A percentile compares a stretch with the other conserved stretches of the same genome.
Evolutionary conservation across 2,113 vertebrate genomes (phyloP).

Genomic region (Trichechus manatus): DNA sequence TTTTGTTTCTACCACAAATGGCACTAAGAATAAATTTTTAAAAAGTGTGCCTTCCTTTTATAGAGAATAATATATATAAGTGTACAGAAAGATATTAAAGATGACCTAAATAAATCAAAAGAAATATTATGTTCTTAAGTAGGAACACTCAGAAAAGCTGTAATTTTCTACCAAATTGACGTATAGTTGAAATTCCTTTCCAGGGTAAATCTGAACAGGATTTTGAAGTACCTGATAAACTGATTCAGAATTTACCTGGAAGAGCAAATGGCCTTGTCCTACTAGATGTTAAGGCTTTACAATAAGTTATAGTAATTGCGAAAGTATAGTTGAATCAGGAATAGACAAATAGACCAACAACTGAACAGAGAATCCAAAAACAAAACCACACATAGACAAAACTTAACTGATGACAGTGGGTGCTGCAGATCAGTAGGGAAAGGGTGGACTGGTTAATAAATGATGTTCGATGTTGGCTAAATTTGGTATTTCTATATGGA

Average conservation of each 20-base stretch:
- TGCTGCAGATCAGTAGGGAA: background rate
- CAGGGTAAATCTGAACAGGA: constrained; percentile 11
- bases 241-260: background rate
- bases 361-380: background rate
- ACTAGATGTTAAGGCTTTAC: background rate
- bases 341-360: background rate
- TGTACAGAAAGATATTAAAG: constrained; percentile 10
- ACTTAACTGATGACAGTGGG: background rate
- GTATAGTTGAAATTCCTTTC: constrained; percentile 35
- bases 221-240: constrained; percentile 14
- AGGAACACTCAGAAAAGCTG: constrained; percentile 48
- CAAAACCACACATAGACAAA: background rate
- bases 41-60: background rate
- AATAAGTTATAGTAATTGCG: background rate
- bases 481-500: background rate
- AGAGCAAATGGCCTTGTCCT: background rate
- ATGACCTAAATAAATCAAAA: background rate
- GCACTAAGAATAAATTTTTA: background rate
- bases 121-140: background rate
- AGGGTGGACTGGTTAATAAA: background rate
- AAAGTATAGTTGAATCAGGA: background rate
- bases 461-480: background rate
- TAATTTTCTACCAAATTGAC: background rate
- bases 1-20: background rate
- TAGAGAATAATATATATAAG: background rate